Evolutionary conservation across 2,113 vertebrate species (phyloP).

Genomic region (Salvelinus alpinus): DNA sequence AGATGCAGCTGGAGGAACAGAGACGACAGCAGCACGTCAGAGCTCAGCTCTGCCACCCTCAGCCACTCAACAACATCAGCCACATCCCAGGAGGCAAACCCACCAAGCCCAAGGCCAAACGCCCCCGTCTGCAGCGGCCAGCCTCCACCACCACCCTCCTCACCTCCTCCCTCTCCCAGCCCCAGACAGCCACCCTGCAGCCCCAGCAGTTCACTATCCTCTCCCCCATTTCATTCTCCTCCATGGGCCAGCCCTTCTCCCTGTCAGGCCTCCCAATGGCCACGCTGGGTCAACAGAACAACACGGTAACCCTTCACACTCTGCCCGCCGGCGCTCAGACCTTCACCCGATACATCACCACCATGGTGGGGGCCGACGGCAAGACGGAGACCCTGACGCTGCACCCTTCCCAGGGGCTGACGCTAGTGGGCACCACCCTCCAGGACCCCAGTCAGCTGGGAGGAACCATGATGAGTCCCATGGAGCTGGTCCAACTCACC

Average conservation of each 20-base stretch:
- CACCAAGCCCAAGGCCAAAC: slow-evolving; percentile 80
- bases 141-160: slow-evolving; percentile 88
- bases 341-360: slow-evolving; percentile 80
- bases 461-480: slow-evolving; percentile 79
- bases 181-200: slow-evolving; percentile 54
- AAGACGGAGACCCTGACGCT: slow-evolving; percentile 86
- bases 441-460: slow-evolving; percentile 84
- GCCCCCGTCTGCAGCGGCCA: slow-evolving; percentile 90
- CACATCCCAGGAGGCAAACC: slow-evolving; percentile 80
- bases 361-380: slow-evolving; percentile 73
- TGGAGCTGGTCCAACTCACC: slow-evolving; percentile 89
- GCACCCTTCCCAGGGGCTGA: slow-evolving; percentile 87
- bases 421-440: slow-evolving; percentile 83
- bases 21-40: slow-evolving; percentile 82
- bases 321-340: slow-evolving; percentile 86
- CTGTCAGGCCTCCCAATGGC: slow-evolving; percentile 74
- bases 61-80: slow-evolving; percentile 79
- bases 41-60: slow-evolving; percentile 80
- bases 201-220: slow-evolving; percentile 75
- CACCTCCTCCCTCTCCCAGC: slow-evolving; percentile 79
- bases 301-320: slow-evolving; percentile 65
- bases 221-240: slow-evolving; percentile 79
- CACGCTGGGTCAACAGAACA: slow-evolving; percentile 77
- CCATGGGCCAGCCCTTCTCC: slow-evolving; percentile 77
- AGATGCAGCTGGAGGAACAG: slow-evolving; percentile 91